Base-by-base conservation (phyloP, 2,888 invertebrate species). In the Cheilosia grossa region DNA sequence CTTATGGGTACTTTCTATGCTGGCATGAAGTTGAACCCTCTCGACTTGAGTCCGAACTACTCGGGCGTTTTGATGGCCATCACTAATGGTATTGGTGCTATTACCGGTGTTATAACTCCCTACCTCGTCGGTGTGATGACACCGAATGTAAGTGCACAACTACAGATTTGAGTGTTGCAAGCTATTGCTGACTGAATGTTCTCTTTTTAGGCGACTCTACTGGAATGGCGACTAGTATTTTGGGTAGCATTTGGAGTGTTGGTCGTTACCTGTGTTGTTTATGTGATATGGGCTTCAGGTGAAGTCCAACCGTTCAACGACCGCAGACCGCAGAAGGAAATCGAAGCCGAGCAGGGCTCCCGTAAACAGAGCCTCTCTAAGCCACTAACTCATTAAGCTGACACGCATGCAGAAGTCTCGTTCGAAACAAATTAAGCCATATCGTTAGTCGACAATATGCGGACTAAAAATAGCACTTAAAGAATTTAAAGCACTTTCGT, bases 281-380 rank as follows among this genome's bases (percentile, higher is more conserved):
- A 95, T 90, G 88, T 95, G 0, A 66, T 95, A 7, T 95, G 94
- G 89, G 96, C 95, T 0, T 94, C 95, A 85, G 96, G 95, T 0
- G 95, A 96, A 53, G 94, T 95, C 44, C 94, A 95, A 83, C 93
- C 94, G 89, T 97, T 96, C 95, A 96, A 97, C 88, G 94, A 95
- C 21, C 86, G 82, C 19, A 77, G 77, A 87, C 93, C 82, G 40
- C 58, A 78, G n/a, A 83, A 83, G 15, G 83, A 79, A 70, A 83
- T 83, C 42, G 83, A 83, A 70, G 83, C 83, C 9, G 83, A 83
- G 33, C 47, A 64, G 42, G 83, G 83, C 6, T 56, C 59, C 19
- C 67, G 53, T 4, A 61, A 69, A 44, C 30, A 77, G 17, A 61
- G 53, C 30, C 15, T 30, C 27, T 47, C 47, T 10, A 47, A 47